Evolutionary conservation across 2,888 invertebrate genomes (phyloP).

Genomic region (Chouioia cunea): DNA sequence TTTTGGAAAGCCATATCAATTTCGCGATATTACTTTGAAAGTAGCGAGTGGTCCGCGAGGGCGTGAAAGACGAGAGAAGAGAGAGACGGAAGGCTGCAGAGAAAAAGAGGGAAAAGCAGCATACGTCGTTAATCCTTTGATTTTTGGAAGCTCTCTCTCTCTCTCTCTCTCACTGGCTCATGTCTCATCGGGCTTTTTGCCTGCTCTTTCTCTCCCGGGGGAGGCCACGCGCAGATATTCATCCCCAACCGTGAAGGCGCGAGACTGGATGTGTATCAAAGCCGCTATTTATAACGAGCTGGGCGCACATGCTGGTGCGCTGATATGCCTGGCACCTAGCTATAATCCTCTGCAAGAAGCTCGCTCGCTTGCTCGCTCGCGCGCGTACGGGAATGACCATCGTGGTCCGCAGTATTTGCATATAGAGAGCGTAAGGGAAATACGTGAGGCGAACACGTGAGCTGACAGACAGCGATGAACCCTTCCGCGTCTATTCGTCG

Average conservation of each 20-base stretch:
- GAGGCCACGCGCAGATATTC: constrained; percentile 53
- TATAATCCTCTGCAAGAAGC: constrained; percentile 8
- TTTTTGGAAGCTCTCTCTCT: constrained; percentile 54
- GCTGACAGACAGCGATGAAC: constrained; percentile 58
- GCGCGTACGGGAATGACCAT: constrained; percentile 45
- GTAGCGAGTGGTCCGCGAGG: constrained; percentile 36
- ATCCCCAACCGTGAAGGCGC: constrained; percentile 58
- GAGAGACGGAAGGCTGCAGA: neutral
- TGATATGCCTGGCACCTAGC: constrained; percentile 25
- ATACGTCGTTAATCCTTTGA: constrained; percentile 62
- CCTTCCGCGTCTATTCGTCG: constrained; percentile 59
- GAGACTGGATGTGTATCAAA: constrained; percentile 63
- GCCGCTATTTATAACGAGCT: constrained; percentile 65
- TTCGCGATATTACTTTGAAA: constrained; percentile 49
- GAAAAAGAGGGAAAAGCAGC: constrained; percentile 22
- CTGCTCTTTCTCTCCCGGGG: constrained; percentile 32
- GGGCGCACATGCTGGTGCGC: neutral
- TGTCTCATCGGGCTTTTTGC: constrained; percentile 9
- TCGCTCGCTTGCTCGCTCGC: constrained; percentile 40
- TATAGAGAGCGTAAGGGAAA: constrained; percentile 68
- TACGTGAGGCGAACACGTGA: constrained; percentile 67
- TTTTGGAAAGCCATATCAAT: constrained; percentile 48
- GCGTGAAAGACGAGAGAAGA: constrained; percentile 40
- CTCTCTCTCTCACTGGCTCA: constrained; percentile 48
- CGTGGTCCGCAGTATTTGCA: constrained; percentile 63